These are phyloP conservation scores for Phylloscopus whistleri DNA, from an alignment of 2,113 vertebrate species.

Conservation along the genomic window DNA sequence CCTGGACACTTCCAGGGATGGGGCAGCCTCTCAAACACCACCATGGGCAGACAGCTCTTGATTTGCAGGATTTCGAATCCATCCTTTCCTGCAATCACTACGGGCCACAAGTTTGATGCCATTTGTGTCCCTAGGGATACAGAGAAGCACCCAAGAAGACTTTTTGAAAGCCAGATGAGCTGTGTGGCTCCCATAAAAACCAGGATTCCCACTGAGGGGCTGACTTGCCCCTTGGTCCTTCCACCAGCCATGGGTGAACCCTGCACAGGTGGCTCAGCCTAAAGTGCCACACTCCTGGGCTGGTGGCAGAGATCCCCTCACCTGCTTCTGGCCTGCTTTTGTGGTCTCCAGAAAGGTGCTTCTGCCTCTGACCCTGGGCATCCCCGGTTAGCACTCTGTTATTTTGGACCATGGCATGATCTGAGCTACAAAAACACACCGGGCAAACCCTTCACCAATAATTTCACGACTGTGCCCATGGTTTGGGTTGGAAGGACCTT, in stretches of 20 bases:
- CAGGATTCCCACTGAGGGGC: not conserved
- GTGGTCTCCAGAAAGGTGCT: not conserved
- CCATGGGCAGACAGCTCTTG: not conserved
- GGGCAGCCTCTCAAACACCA: not conserved
- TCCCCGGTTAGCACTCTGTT: not conserved
- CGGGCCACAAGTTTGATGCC: fast-evolving
- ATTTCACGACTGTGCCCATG: not conserved
- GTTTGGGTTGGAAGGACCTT: not conserved
- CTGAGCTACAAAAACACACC: not conserved
- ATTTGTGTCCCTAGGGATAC: not conserved
- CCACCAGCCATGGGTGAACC: not conserved
- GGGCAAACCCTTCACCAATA: not conserved
- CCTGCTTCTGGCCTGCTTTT: not conserved
- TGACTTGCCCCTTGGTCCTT: not conserved
- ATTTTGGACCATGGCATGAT: not conserved
- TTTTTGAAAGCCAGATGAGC: not conserved
- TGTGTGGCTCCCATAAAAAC: not conserved
- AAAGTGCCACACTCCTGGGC: not conserved
- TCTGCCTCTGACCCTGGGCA: not conserved
- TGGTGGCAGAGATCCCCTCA: not conserved
- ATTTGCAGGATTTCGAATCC: not conserved
- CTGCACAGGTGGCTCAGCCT: not conserved
- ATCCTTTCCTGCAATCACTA: not conserved
- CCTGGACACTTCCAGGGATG: not conserved
- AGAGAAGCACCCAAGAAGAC: not conserved